Conservation (phyloP, 2,797 vertebrate genomes). For the Glossophaga mutica region DNA sequence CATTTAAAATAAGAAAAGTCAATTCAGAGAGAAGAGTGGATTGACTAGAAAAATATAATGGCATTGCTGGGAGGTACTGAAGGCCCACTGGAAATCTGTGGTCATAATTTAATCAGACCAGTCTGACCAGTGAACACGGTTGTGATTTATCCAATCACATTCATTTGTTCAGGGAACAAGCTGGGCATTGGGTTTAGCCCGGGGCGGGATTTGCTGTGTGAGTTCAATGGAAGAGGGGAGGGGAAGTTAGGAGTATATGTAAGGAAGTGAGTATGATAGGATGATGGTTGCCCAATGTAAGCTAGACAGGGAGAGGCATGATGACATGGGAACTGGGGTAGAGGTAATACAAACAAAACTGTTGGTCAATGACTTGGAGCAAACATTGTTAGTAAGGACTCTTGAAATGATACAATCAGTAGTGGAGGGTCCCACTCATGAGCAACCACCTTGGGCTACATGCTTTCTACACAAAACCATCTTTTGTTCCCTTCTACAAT, state of each 20-base stretch:
- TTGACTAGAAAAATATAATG: neutral
- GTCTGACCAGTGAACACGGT: neutral
- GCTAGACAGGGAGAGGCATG: neutral
- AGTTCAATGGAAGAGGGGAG: neutral
- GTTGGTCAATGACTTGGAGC: neutral
- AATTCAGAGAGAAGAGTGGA: neutral
- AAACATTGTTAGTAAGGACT: neutral
- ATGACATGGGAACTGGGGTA: neutral
- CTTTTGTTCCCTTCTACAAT: neutral
- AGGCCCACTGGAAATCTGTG: neutral
- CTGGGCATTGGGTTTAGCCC: neutral
- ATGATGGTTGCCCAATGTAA: neutral
- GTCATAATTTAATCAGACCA: neutral
- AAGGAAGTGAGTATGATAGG: neutral
- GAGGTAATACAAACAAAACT: neutral
- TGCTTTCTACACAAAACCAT: fast-evolving
- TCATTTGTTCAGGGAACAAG: neutral
- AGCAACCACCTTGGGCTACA: neutral
- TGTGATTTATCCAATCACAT: neutral
- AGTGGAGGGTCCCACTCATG: neutral
- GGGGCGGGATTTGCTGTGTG: neutral
- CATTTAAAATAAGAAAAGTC: neutral
- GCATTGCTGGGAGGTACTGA: neutral
- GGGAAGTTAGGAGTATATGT: neutral
- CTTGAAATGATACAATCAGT: neutral